Base-by-base conservation (phyloP, 2,113 vertebrate species). In the Lonchura striata region DNA sequence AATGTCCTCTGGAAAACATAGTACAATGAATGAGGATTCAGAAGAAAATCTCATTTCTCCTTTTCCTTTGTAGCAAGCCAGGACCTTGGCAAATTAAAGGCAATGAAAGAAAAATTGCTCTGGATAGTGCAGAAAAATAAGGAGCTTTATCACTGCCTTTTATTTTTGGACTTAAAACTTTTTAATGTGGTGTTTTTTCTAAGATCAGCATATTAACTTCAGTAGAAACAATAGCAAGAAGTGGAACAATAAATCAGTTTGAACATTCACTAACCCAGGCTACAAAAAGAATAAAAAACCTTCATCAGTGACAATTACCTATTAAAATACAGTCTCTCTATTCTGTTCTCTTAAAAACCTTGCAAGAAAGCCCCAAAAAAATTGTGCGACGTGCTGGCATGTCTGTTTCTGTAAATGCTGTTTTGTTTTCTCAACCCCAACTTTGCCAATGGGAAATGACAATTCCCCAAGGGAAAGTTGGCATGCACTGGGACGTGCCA, bases 381-480 rank as follows among this genome's bases (percentile, higher is more conserved):
- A 77, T 63, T 90, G 42, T 4, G 8, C 54, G 90, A 76, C 8
- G 13, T 60, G 41, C 49, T 92, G 74, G 65, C 42, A 82, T 5
- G 53, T 76, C 65, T 65, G 28, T 88, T 94, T 93, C 82, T 74
- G 44, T 69, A 86, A 82, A 53, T 47, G 35, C 6, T 89, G 60
- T 64, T 94, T 85, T 95, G 46, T 82, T 95, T 93, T 88, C 82
- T 82, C 76, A 65, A 11, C 14, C 37, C 52, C 52, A 60, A 0
- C 31, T 90, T 94, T 75, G 92, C 54, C 82, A 86, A 2, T 81
- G 76, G 46, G 44, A 96, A 95, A 66, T 0, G 13, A 53, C 22
- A 22, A 93, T 82, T 96, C 49, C 90, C 90, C 71, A 93, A 37
- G 60, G 94, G 79, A 86, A 92, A 80, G 68, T 60, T 52, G 59